A percentile compares a stretch with the other conserved stretches of the same genome.
phyloP scores from a whole-genome alignment of 2,888 invertebrate species.

The Xestia ashworthii region DNA sequence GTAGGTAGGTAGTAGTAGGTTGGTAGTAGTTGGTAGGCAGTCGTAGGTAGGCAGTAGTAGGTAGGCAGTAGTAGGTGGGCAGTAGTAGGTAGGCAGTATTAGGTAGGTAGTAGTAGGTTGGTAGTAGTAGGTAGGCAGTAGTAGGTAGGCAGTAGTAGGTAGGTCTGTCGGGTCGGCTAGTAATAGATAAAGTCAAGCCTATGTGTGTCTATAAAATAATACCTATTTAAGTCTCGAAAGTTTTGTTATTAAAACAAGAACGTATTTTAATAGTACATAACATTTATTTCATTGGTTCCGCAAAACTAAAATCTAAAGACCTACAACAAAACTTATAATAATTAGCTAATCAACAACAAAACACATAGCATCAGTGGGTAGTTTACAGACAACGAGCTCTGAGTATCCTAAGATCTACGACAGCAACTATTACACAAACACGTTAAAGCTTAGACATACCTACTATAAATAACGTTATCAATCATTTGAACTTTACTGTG shows the following conservation, averaged over 20 bases:
- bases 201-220: not conserved
- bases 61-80: no score
- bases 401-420: conserved; percentile 43
- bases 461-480: conserved; percentile 54
- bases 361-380: conserved; percentile 82
- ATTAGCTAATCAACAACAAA: conserved; percentile 80
- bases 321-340: conserved; percentile 63
- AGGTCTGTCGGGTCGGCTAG: no score
- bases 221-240: not conserved
- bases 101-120: no score
- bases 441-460: conserved; percentile 72
- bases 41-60: no score
- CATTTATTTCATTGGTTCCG: conserved; percentile 85
- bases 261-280: conserved; percentile 59
- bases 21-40: no score
- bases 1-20: no score
- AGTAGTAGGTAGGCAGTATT: no score
- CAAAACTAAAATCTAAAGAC: conserved; percentile 65
- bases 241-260: conserved; percentile 49
- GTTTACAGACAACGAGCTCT: conserved; percentile 66
- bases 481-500: conserved; percentile 33
- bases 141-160: no score
- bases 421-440: conserved; percentile 64
- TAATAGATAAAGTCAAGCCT: no score
- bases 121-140: no score